These are phyloP conservation scores for Chlamydotis undulata DNA, from an alignment of 2,113 vertebrate species.

Conservation along the genomic window DNA sequence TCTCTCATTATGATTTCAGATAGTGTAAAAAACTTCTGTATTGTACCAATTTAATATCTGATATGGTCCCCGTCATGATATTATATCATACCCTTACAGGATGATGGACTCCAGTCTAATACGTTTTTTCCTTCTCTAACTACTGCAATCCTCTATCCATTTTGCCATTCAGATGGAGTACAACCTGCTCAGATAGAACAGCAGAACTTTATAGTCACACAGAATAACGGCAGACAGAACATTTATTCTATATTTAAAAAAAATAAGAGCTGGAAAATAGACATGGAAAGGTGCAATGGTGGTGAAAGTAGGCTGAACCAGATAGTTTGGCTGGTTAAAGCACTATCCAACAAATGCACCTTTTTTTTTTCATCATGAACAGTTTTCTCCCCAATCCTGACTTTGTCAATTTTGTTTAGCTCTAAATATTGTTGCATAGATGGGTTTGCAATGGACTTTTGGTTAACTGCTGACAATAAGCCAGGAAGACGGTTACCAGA, in stretches of 20 bases:
- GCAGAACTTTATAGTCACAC: conserved; percentile 2
- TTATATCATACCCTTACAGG: background rate
- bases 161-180: conserved; percentile 28
- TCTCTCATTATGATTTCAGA: conserved; percentile 36
- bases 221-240: conserved; percentile 11
- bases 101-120: conserved; percentile 16
- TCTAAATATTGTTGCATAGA: background rate
- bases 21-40: conserved; percentile 10
- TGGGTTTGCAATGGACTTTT: background rate
- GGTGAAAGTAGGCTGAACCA: background rate
- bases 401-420: background rate
- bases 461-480: background rate
- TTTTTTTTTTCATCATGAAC: background rate
- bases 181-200: background rate
- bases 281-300: background rate
- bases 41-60: conserved; percentile 34
- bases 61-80: conserved; percentile 5
- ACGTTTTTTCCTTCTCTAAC: background rate
- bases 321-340: background rate
- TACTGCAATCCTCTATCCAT: background rate
- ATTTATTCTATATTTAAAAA: background rate
- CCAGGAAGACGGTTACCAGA: background rate
- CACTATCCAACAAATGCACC: background rate
- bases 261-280: background rate
- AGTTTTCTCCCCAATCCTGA: background rate